Evolutionary conservation across 2,113 vertebrate genomes (phyloP), one percentile per base, ranked within the genome.

Genomic region (Pelmatolapia mariae): DNA sequence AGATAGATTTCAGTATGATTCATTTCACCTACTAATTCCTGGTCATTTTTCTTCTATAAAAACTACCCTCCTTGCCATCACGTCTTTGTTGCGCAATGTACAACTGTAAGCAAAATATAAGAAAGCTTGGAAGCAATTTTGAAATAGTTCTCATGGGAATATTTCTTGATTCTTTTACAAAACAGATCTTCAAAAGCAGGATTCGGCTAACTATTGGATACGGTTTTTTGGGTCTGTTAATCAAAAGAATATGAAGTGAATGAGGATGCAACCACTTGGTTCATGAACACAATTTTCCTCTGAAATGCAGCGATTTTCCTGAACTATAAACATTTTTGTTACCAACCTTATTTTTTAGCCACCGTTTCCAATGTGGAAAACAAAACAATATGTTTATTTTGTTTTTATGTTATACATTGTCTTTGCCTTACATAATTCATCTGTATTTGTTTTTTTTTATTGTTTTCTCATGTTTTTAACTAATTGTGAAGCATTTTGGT

Each of bases 181-280:
- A 76, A 16, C 15, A 47, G 24, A 76, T 76, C 40, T 47, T 45
- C 40, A 76, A 47, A 76, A 76, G 22, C 15, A 29, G 24, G 43
- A 76, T 26, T 76, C 0, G 6, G 43, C 15, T 26, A 18, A 26
- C 38, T 22, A 6, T 24, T 38, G 31, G 8, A 24, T 54, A 26
- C 0, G 13, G 0, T 7, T 45, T 7, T 26, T 73, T 7, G 40
- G 1, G 40, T 45, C 40, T 73, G 40, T 73, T 73, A 45, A 76
- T 19, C 24, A 12, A 47, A 76, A 29, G 71, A 47, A 29, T 18
- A 7, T 29, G 24, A 47, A 19, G n/a, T 24, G 66, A 71, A 10
- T 1, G 66, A 40, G 5, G 7, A 10, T 43, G 36, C 66, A 71
- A 13, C 22, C 9, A 76, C 0, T 4, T 24, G 24, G 3, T 38